Conservation (phyloP, 1,140 invertebrate genomes). For the Ceratosolen solmsi region DNA sequence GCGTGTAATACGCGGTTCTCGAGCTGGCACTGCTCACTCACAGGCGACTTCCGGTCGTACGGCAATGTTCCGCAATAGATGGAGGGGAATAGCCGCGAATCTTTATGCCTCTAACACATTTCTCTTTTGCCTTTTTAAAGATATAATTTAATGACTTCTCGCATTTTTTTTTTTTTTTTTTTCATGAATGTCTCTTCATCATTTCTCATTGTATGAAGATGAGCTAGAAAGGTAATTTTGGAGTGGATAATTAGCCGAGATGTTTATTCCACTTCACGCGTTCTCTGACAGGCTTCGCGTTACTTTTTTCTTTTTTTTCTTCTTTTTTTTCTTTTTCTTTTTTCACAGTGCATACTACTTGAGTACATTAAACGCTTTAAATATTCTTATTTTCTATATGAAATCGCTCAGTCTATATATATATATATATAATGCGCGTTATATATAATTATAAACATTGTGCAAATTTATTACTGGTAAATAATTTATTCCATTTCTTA, state of each 20-base stretch:
- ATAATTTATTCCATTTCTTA: background rate
- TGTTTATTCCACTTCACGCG: slow-evolving; percentile 2
- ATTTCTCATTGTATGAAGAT: slow-evolving; percentile 46
- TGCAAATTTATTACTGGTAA: background rate
- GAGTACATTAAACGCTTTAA: slow-evolving; percentile 20
- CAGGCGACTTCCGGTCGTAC: slow-evolving; percentile 26
- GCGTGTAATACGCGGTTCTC: slow-evolving; percentile 36
- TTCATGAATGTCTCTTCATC: slow-evolving; percentile 27
- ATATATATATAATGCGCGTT: slow-evolving; percentile 22
- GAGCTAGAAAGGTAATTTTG: slow-evolving; percentile 39
- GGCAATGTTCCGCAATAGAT: background rate
- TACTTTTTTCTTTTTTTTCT: background rate
- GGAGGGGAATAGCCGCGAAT: background rate
- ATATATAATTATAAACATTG: slow-evolving; percentile 27
- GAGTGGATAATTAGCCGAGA: slow-evolving; percentile 30
- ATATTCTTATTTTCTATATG: slow-evolving; percentile 24
- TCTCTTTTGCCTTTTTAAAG: slow-evolving; percentile 30
- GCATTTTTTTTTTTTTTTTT: slow-evolving; percentile 47
- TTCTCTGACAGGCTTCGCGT: background rate
- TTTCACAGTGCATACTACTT: slow-evolving; percentile 14
- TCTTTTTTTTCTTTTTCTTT: background rate
- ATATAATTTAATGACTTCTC: slow-evolving; percentile 37
- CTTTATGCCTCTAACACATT: slow-evolving; percentile 22
- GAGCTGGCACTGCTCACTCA: background rate
- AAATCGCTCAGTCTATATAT: slow-evolving; percentile 34